Percentiles rank a stretch among this genome's conserved stretches.
Evolutionary conservation across 2,888 invertebrate species (phyloP).

Genomic region (Apodemia hepburni): DNA sequence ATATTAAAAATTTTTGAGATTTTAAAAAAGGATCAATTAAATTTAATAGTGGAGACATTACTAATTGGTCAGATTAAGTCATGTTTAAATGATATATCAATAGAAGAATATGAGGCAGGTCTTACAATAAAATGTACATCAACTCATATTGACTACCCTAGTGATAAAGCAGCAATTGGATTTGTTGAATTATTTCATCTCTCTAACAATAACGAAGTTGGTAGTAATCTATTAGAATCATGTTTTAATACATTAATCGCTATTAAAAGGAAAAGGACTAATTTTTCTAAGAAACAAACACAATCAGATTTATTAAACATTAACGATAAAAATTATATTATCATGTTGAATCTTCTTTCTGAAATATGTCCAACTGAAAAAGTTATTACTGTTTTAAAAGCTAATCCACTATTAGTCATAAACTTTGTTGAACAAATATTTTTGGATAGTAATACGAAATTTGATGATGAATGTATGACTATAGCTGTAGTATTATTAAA

Average conservation of each 20-base stretch:
- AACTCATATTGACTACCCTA: constrained; percentile 34
- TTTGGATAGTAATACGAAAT: constrained; percentile 36
- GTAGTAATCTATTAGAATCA: constrained; percentile 49
- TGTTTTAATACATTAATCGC: constrained; percentile 51
- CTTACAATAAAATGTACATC: constrained; percentile 50
- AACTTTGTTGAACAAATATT: constrained; percentile 64
- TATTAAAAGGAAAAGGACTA: constrained; percentile 42
- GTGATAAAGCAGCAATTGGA: constrained; percentile 46
- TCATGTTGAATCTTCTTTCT: constrained; percentile 71
- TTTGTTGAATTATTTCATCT: constrained; percentile 52
- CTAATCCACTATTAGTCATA: constrained; percentile 61
- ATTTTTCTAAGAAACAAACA: constrained; percentile 44
- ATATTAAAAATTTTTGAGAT: constrained; percentile 54
- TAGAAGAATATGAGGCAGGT: constrained; percentile 63
- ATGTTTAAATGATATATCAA: constrained; percentile 32
- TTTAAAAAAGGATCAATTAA: constrained; percentile 39
- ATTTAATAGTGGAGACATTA: constrained; percentile 38
- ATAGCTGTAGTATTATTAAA: constrained; percentile 64
- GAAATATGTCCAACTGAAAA: constrained; percentile 68
- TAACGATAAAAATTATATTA: constrained; percentile 58
- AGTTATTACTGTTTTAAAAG: constrained; percentile 60
- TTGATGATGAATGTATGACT: constrained; percentile 60
- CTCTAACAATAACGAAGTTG: constrained; percentile 39
- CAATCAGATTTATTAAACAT: constrained; percentile 47
- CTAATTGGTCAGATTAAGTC: constrained; percentile 45